These are phyloP conservation scores for Salvelinus alpinus DNA, from an alignment of 2,113 vertebrate genomes.

Conservation along the genomic window DNA sequence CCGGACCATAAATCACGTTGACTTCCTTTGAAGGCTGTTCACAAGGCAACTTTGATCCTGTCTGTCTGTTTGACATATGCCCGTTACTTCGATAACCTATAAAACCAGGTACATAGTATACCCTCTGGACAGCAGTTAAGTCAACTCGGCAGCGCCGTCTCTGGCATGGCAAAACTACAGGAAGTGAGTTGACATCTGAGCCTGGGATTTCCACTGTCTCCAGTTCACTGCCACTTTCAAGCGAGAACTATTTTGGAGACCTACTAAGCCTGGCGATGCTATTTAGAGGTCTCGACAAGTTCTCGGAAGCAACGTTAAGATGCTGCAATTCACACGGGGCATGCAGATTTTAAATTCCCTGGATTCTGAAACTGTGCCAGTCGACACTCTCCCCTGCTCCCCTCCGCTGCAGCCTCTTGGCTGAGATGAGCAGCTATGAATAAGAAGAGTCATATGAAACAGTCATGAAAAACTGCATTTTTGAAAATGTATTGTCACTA, in stretches of 20 bases:
- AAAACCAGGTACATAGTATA: no score
- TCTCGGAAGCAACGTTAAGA: conserved; percentile 29
- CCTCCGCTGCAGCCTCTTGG: no score
- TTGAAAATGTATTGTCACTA: no score
- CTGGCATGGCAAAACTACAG: conserved; percentile 36
- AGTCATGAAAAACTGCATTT: no score
- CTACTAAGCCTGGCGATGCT: conserved; percentile 41
- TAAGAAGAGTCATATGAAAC: no score
- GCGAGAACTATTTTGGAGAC: conserved; percentile 50
- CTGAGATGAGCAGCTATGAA: no score
- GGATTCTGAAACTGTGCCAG: background rate
- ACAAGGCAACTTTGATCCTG: conserved; percentile 48
- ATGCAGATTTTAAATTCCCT: background rate
- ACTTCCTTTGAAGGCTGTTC: conserved; percentile 26
- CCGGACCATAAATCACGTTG: conserved; percentile 6
- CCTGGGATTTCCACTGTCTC: conserved; percentile 38
- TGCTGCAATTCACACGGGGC: conserved; percentile 15
- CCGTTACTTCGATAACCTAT: no score
- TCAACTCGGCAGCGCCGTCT: background rate
- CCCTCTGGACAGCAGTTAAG: conserved; percentile 48
- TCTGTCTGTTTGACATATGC: conserved; percentile 35
- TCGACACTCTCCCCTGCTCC: no score
- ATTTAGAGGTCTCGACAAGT: conserved; percentile 44
- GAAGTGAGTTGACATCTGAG: conserved; percentile 52
- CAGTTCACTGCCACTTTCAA: conserved; percentile 31